phyloP scores from a whole-genome alignment of 2,113 vertebrate genomes.

The Plestiodon gilberti region DNA sequence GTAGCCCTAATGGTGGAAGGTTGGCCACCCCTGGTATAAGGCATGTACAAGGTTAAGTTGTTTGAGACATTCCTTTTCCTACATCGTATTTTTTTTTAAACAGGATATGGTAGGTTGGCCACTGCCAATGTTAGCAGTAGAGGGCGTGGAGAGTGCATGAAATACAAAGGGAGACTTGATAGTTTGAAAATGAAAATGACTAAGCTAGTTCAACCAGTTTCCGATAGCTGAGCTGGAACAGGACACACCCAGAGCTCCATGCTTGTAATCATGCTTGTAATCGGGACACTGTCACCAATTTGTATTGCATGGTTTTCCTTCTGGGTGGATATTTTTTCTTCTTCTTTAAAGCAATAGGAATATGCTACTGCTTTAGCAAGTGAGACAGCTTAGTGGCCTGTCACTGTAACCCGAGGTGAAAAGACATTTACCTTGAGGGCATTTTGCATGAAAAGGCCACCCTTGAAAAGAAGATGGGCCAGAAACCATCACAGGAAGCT shows the following conservation, averaged over 20 bases:
- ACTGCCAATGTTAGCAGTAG: not conserved
- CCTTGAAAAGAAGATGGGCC: conserved; percentile 56
- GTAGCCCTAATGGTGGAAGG: no score
- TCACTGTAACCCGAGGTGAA: not conserved
- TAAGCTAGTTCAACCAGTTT: not conserved
- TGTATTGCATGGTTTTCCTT: not conserved
- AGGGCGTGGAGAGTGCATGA: not conserved
- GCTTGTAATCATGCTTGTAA: not conserved
- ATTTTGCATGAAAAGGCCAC: accelerated
- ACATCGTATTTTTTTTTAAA: not conserved
- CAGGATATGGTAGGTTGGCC: conserved; percentile 22
- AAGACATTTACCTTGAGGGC: not conserved
- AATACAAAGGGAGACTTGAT: not conserved
- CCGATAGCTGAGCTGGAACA: conserved; percentile 10
- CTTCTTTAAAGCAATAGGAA: not conserved
- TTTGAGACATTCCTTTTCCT: not conserved
- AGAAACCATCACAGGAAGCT: conserved; percentile 45
- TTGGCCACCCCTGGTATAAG: no score
- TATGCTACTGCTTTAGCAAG: accelerated
- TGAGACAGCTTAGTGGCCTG: not conserved
- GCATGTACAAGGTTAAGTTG: no score
- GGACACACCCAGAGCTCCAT: conserved; percentile 36
- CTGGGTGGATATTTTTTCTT: not conserved
- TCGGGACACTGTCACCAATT: accelerated
- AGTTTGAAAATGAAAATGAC: conserved; percentile 31